A percentile compares a stretch with the other conserved stretches of the same genome.
These are phyloP conservation scores for Sinosuthora webbiana DNA, from an alignment of 2,113 vertebrate genomes.

Conservation along the genomic window DNA sequence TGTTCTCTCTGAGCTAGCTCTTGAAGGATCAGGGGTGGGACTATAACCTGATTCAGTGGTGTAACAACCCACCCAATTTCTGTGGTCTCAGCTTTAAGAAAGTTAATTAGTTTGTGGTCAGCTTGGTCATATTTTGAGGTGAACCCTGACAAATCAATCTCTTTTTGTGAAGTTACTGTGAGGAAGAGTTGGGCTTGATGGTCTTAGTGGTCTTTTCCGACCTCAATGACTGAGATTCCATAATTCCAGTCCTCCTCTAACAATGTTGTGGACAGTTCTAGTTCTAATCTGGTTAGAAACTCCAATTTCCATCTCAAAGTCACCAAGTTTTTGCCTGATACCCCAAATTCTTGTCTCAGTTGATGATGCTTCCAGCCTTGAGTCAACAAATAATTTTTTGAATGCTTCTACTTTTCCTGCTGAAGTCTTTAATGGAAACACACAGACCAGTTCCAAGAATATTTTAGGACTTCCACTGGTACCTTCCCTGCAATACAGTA, in stretches of 20 bases:
- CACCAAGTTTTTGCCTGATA: neutral
- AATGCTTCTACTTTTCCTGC: neutral
- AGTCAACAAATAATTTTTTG: neutral
- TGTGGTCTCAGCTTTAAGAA: neutral
- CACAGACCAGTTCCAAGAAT: neutral
- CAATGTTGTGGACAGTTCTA: no score
- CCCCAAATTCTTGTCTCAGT: accelerated
- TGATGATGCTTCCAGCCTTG: neutral
- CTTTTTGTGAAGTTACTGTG: neutral
- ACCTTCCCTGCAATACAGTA: neutral
- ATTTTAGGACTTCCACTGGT: neutral
- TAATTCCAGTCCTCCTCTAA: neutral
- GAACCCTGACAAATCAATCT: neutral
- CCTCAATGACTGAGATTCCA: neutral
- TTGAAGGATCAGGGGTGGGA: neutral
- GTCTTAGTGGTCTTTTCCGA: neutral
- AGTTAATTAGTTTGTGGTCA: neutral
- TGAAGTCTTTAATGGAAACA: neutral
- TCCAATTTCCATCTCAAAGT: neutral
- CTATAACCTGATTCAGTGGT: neutral
- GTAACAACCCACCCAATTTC: neutral
- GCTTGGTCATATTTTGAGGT: neutral
- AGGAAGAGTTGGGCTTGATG: neutral
- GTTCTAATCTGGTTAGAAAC: neutral
- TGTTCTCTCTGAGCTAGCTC: neutral